Evolutionary conservation across 2,888 invertebrate species (phyloP), one percentile per base, ranked within the genome.

Genomic region (Patella caerulea): DNA sequence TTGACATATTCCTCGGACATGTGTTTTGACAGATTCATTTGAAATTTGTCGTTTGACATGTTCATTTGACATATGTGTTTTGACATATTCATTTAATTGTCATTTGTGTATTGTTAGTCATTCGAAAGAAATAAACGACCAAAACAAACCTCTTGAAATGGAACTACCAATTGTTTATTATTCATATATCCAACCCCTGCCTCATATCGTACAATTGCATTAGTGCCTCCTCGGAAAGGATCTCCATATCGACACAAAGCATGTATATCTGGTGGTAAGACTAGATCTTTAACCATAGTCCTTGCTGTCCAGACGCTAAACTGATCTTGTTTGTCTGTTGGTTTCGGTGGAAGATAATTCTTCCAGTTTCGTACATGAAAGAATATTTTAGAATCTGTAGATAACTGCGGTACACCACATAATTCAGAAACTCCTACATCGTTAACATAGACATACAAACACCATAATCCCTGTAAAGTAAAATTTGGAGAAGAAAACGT

Each of bases 331-430:
- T 79, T n/a, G 12, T 76, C 76, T 19, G 79, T 75, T 12, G 74
- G 74, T 5, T 80, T 55, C 12, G 76, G 72, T 14, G 83, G 83
- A 15, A 86, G 45, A 69, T 77, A 76, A 73, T 86, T 86, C 76
- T 87, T 82, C 79, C 83, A 83, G 73, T 85, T 85, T 81, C 83
- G 86, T 0, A 83, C 82, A 56, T 83, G 82, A 11, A 87, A 76
- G 11, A 84, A 77, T 12, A 86, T 73, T n/a, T 77, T 78, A 2
- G 87, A 83, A 70, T 78, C 56, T 11, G 71, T 52, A 56, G 82
- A 81, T 2, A 87, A 78, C 0, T 76, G 52, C 3, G 85, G 83
- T 9, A 86, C 79, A 11, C 86, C 86, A 74, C 86, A 85, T 54
- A 87, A 56, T 29, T 82, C 77, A 12, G 81, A 74, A 17, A 82